Conservation (phyloP, 2,888 invertebrate species). For the Mesopsocus fuscifrons region DNA sequence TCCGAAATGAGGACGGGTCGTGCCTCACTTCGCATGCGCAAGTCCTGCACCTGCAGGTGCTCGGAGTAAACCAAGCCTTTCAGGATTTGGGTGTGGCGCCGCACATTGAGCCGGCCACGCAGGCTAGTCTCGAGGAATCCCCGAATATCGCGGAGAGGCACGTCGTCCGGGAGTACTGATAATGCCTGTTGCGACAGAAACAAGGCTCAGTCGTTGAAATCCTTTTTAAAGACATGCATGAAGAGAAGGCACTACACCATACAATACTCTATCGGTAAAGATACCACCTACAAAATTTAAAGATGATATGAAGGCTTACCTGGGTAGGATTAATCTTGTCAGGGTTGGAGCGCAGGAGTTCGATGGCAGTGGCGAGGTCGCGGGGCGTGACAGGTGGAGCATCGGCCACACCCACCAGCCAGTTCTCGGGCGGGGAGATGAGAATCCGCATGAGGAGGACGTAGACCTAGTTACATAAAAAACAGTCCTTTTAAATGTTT, state of each 20-base stretch:
- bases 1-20: constrained; percentile 71
- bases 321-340: constrained; percentile 65
- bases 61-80: constrained; percentile 73
- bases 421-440: constrained; percentile 28
- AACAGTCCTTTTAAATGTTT: constrained; percentile 5
- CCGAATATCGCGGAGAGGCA: constrained; percentile 56
- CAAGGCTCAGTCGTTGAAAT: too few relatives aligned
- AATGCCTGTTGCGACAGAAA: constrained; percentile 35
- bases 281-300: too few relatives aligned
- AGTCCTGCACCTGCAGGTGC: constrained; percentile 63
- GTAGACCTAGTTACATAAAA: constrained; percentile 34
- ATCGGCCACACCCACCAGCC: constrained; percentile 22
- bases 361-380: constrained; percentile 60
- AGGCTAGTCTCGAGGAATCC: constrained; percentile 62
- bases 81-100: constrained; percentile 55
- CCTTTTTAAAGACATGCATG: too few relatives aligned
- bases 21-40: constrained; percentile 60
- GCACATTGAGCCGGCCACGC: constrained; percentile 49
- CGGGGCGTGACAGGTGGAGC: constrained; percentile 38
- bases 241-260: too few relatives aligned
- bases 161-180: constrained; percentile 58
- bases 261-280: too few relatives aligned
- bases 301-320: constrained; percentile 34
- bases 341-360: constrained; percentile 66
- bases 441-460: constrained; percentile 38